A percentile compares a stretch with the other conserved stretches of the same genome.
These are phyloP conservation scores for Latheticus oryzae DNA, from an alignment of 2,888 invertebrate genomes.

Conservation along the genomic window DNA sequence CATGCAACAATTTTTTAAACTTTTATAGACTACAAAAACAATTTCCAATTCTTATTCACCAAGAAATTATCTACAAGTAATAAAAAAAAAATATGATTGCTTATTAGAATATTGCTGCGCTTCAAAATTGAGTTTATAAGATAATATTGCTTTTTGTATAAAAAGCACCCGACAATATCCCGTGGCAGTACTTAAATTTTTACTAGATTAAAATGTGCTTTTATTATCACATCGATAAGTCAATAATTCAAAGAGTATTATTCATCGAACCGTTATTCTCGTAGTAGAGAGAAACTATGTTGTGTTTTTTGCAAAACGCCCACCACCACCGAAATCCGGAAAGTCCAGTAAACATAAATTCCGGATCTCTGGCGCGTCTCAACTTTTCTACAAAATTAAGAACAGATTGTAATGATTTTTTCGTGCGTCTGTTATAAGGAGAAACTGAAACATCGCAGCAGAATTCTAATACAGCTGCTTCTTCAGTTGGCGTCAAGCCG, in stretches of 20 bases:
- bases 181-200: not conserved
- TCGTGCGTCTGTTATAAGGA: constrained; percentile 78
- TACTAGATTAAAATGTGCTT: constrained; percentile 7
- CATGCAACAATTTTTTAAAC: not conserved
- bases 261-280: constrained; percentile 55
- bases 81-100: not conserved
- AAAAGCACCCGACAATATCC: too few relatives aligned
- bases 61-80: not conserved
- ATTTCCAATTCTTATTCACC: constrained; percentile 27
- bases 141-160: too few relatives aligned
- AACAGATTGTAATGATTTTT: constrained; percentile 74
- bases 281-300: constrained; percentile 75
- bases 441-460: constrained; percentile 80
- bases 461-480: constrained; percentile 75
- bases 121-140: too few relatives aligned
- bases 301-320: constrained; percentile 84
- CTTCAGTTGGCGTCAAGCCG: constrained; percentile 72
- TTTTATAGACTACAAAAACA: constrained; percentile 25
- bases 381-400: constrained; percentile 76
- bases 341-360: constrained; percentile 76
- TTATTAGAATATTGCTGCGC: not conserved
- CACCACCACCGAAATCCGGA: constrained; percentile 85
- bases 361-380: constrained; percentile 71
- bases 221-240: not conserved
- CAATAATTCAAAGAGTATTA: constrained; percentile 32